Base-by-base conservation (phyloP, 1,140 invertebrate genomes). In the Scaptomyza hsui region DNA sequence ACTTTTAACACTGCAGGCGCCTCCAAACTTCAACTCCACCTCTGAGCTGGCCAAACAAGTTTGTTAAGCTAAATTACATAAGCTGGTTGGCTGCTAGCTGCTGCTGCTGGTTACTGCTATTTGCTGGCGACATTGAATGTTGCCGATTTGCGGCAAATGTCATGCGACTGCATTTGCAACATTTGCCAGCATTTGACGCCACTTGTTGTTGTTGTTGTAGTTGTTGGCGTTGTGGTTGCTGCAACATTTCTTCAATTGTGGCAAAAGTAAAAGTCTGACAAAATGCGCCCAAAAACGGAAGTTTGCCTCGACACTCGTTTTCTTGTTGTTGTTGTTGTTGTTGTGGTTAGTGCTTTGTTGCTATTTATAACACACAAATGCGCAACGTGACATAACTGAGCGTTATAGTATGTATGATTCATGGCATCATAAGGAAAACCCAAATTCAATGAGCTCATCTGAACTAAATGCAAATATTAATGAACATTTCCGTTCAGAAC, bases 141-240 rank as follows among this genome's bases (percentile, higher is more conserved):
- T 72, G 72, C 53, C 63, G 64, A 77, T 81, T 81, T 77, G 77
- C 65, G 42, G 77, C 81, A 81, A 86, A 86, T 85, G 80, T 77
- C 80, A 86, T 85, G 81, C 68, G 45, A 77, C 79, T 78, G 42
- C 55, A 69, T 71, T 55, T 76, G 78, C 64, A 35, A 55, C 52
- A 68, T 62, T 68, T 62, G 47, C 60, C 39, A 64, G 37, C 60
- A 44, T 51, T 65, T 65, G 18, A 47, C 15, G 18, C 10, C 7
- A 39, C n/a, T 42, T 65, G 42, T n/a, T n/a, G 32, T 35, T 42
- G 56, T 42, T 32, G 44, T 47, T 60, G 63, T 44, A 10, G 55
- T n/a, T n/a, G n/a, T n/a, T n/a, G n/a, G n/a, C n/a, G 44, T 47
- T 60, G 63, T 44, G n/a, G 55, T 37, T 53, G 26, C 56, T 64